phyloP scores from a whole-genome alignment of 2,113 vertebrate genomes.

The Seriola rivoliana region DNA sequence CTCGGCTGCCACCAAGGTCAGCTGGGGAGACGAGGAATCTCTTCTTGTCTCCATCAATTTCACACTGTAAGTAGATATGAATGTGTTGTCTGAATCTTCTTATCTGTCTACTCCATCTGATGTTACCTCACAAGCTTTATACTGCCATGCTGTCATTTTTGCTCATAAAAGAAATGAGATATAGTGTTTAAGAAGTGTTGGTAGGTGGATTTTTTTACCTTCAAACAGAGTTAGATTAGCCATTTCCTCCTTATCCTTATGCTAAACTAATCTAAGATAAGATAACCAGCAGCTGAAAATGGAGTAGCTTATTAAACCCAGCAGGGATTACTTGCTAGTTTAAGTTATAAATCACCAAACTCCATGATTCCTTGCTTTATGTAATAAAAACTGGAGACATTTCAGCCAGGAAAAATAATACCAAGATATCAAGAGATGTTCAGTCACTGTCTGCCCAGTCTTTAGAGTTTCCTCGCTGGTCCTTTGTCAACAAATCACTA shows the following conservation, averaged over 20 bases:
- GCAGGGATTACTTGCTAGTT: too few relatives aligned
- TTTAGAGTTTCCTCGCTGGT: not conserved
- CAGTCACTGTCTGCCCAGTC: too few relatives aligned
- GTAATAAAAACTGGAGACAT: not conserved
- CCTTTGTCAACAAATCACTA: not conserved
- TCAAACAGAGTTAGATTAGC: too few relatives aligned
- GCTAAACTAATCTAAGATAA: not conserved
- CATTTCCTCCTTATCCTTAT: too few relatives aligned
- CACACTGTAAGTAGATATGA: slow-evolving; percentile 51
- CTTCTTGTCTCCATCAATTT: slow-evolving; percentile 68
- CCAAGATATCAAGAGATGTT: not conserved
- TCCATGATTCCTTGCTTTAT: not conserved
- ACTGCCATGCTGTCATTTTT: too few relatives aligned
- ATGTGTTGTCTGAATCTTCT: slow-evolving; percentile 31
- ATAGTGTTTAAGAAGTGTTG: not conserved
- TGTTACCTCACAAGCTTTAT: not conserved
- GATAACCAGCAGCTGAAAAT: not conserved
- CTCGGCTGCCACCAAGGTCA: slow-evolving; percentile 73
- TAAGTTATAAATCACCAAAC: not conserved
- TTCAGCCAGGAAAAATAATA: not conserved
- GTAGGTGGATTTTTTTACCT: not conserved
- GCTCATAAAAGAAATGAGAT: not conserved
- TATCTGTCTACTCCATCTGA: slow-evolving; percentile 24
- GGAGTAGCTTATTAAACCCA: not conserved
- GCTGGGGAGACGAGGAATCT: slow-evolving; percentile 59